Conservation (phyloP, 2,888 invertebrate genomes). For the Drosophila paranaensis region DNA sequence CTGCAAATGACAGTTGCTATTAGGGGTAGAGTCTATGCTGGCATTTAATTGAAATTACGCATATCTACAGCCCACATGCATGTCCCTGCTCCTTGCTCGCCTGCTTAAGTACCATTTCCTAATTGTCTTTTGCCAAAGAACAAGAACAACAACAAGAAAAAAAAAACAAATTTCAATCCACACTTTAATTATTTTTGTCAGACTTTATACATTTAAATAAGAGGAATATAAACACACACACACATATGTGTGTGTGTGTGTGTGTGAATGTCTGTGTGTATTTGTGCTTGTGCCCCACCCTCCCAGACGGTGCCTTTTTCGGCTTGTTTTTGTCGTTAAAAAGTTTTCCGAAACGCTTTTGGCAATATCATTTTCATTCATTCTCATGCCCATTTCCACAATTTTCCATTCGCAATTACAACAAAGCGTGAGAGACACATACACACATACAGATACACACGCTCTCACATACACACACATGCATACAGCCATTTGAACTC, state of each 20-base stretch:
- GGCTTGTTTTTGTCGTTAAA: conserved; percentile 66
- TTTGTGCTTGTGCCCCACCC: background rate
- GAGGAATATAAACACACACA: conserved; percentile 42
- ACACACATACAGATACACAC: conserved; percentile 12
- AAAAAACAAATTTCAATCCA: conserved; percentile 61
- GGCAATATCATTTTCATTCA: conserved; percentile 61
- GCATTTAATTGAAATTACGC: conserved; percentile 65
- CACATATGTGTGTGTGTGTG: background rate
- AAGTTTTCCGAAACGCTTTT: conserved; percentile 60
- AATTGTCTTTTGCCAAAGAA: conserved; percentile 68
- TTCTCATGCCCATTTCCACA: conserved; percentile 40
- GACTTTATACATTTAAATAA: conserved; percentile 72
- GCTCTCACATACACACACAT: background rate
- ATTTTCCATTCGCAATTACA: conserved; percentile 52
- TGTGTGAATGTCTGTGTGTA: background rate
- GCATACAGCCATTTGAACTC: conserved; percentile 9
- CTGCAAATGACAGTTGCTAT: conserved; percentile 24
- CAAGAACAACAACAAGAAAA: background rate
- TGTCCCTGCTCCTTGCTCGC: background rate
- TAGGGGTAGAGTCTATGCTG: conserved; percentile 23
- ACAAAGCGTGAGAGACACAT: conserved; percentile 51
- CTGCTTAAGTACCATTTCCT: conserved; percentile 66
- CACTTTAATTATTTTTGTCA: conserved; percentile 77
- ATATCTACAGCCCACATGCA: conserved; percentile 23
- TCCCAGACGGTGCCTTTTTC: background rate